These are phyloP conservation scores for Spicauda simplicius DNA, from an alignment of 2,888 invertebrate genomes.

Conservation along the genomic window DNA sequence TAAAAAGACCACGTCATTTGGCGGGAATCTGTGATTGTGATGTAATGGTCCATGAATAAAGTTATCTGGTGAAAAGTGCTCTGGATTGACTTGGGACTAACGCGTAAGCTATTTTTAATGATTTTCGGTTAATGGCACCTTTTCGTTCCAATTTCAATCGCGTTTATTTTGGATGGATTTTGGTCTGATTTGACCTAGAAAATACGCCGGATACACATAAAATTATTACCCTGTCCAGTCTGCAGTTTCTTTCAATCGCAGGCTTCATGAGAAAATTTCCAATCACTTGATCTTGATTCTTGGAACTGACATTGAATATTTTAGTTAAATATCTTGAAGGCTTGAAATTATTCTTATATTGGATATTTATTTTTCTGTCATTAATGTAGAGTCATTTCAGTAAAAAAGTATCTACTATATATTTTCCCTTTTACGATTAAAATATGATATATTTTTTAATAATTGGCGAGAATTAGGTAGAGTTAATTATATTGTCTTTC, in stretches of 20 bases:
- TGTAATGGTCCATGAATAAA: conserved; percentile 32
- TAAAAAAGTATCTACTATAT: too few relatives aligned
- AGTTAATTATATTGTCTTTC: too few relatives aligned
- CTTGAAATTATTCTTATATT: neutral
- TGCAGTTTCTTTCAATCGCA: conserved; percentile 24
- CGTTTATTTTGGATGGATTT: conserved; percentile 27
- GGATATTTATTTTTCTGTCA: too few relatives aligned
- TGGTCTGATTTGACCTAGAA: conserved; percentile 15
- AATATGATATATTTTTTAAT: too few relatives aligned
- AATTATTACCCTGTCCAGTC: conserved; percentile 16
- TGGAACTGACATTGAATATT: neutral
- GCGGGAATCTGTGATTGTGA: conserved; percentile 36
- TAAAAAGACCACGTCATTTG: conserved; percentile 32
- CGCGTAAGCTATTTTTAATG: conserved; percentile 43
- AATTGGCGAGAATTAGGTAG: too few relatives aligned
- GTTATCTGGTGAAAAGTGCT: conserved; percentile 9
- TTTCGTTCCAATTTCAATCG: conserved; percentile 30
- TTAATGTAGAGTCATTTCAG: too few relatives aligned
- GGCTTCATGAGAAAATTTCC: neutral
- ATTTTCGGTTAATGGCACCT: conserved; percentile 35
- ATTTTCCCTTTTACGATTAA: too few relatives aligned
- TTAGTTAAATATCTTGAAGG: neutral
- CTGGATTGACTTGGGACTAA: conserved; percentile 32
- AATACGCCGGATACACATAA: conserved; percentile 21
- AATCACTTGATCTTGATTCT: neutral